Conservation (phyloP, 2,113 vertebrate species). For the Corythoichthys haematopterus region DNA sequence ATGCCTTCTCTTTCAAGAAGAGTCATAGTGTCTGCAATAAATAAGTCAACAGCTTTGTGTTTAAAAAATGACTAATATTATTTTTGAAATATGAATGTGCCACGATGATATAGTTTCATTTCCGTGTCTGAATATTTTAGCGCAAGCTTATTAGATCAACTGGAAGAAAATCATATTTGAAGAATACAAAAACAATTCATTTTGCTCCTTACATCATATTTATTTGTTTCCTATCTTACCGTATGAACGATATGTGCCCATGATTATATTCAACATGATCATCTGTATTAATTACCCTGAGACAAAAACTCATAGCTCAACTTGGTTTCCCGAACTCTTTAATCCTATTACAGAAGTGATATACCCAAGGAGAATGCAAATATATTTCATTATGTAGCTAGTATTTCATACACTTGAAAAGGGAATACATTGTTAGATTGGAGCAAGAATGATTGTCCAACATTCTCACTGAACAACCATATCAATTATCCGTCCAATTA, state of each 20-base stretch:
- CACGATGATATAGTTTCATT: conserved; percentile 19
- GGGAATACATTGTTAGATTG: neutral
- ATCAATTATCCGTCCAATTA: neutral
- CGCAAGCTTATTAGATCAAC: conserved; percentile 29
- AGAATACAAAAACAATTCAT: neutral
- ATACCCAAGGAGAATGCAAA: neutral
- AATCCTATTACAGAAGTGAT: conserved; percentile 11
- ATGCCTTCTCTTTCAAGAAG: neutral
- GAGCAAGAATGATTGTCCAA: neutral
- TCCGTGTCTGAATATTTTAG: conserved; percentile 21
- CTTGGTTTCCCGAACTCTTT: neutral
- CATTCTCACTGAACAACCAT: neutral
- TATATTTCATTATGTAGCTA: neutral
- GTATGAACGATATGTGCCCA: conserved; percentile 23
- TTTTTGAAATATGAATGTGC: conserved; percentile 37
- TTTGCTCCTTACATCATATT: conserved; percentile 9
- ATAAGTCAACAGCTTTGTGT: conserved; percentile 9
- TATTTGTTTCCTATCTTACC: conserved; percentile 17
- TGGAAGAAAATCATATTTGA: conserved; percentile 31
- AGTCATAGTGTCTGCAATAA: conserved; percentile 2
- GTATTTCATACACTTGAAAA: neutral
- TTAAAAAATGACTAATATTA: conserved; percentile 37
- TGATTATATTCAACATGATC: conserved; percentile 23
- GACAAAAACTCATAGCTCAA: conserved; percentile 23
- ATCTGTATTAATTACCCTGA: conserved; percentile 36